phyloP scores from a whole-genome alignment of 2,888 invertebrate genomes.

The Fabriciana adippe region DNA sequence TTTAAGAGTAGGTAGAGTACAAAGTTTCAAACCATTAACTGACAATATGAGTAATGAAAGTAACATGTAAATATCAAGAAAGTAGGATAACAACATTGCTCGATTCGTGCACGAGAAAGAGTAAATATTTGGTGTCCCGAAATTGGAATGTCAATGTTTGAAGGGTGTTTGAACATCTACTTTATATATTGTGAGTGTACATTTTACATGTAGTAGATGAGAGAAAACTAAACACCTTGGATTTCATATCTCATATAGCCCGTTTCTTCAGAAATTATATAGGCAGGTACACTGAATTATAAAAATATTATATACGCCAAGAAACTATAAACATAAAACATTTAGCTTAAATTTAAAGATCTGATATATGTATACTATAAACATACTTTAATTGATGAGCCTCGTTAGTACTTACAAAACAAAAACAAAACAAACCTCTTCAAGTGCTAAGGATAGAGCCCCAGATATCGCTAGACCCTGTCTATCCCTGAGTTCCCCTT shows the following conservation, averaged over 20 bases:
- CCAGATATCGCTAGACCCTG: conserved; percentile 95
- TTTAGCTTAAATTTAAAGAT: too few species aligned
- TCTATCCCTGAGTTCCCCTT: conserved; percentile 88
- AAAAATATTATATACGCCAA: too few species aligned
- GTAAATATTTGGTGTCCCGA: conserved; percentile 27
- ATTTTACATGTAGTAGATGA: conserved; percentile 5
- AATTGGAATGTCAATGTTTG: conserved; percentile 30
- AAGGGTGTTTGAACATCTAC: conserved; percentile 8
- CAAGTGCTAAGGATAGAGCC: conserved; percentile 93
- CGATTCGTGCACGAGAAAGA: conserved; percentile 20
- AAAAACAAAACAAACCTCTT: conserved; percentile 82
- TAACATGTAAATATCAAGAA: conserved; percentile 17
- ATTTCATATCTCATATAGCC: too few species aligned
- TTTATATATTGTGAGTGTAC: conserved; percentile 10
- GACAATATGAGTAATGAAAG: conserved; percentile 10
- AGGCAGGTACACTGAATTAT: too few species aligned
- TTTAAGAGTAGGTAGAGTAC: too few species aligned
- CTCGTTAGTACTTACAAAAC: neutral
- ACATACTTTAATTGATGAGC: too few species aligned
- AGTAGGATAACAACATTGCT: conserved; percentile 11
- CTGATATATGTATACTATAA: too few species aligned
- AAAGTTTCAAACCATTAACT: neutral
- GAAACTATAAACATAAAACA: too few species aligned
- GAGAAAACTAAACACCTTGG: too few species aligned
- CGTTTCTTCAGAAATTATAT: too few species aligned